These are phyloP conservation scores for Lithosia quadra DNA, from an alignment of 2,888 invertebrate genomes.

Conservation along the genomic window DNA sequence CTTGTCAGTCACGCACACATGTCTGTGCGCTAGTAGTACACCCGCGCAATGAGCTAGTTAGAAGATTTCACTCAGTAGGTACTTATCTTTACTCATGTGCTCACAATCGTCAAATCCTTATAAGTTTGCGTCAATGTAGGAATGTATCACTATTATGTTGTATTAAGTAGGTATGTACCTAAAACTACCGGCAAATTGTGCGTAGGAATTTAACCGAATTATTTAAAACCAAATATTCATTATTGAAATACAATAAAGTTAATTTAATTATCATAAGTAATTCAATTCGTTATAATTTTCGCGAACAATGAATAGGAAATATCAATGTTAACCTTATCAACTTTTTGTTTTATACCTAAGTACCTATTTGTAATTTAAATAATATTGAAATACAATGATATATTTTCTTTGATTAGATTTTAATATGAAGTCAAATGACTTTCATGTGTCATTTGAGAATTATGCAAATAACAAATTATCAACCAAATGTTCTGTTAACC, in stretches of 20 bases:
- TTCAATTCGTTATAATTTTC: conserved; percentile 1
- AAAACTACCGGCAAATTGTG: too few species aligned
- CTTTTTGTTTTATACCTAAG: background rate
- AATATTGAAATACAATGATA: background rate
- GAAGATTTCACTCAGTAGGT: too few species aligned
- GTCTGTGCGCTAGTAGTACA: too few species aligned
- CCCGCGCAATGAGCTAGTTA: too few species aligned
- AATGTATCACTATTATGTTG: too few species aligned
- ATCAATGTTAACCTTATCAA: background rate
- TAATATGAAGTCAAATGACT: background rate
- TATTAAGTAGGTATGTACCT: too few species aligned
- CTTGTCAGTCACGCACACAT: too few species aligned
- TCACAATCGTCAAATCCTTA: too few species aligned
- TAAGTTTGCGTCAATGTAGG: too few species aligned
- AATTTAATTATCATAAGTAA: background rate
- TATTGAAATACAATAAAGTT: background rate
- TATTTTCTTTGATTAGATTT: background rate
- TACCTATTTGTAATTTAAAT: background rate
- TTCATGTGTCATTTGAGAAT: background rate
- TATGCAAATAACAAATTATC: background rate
- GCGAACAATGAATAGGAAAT: conserved; percentile 14
- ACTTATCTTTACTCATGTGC: too few species aligned
- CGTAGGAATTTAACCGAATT: too few species aligned
- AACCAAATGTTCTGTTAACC: background rate
- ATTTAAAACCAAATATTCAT: background rate